These are phyloP conservation scores for Sclerurus mexicanus DNA, from an alignment of 2,113 vertebrate species.

Conservation along the genomic window DNA sequence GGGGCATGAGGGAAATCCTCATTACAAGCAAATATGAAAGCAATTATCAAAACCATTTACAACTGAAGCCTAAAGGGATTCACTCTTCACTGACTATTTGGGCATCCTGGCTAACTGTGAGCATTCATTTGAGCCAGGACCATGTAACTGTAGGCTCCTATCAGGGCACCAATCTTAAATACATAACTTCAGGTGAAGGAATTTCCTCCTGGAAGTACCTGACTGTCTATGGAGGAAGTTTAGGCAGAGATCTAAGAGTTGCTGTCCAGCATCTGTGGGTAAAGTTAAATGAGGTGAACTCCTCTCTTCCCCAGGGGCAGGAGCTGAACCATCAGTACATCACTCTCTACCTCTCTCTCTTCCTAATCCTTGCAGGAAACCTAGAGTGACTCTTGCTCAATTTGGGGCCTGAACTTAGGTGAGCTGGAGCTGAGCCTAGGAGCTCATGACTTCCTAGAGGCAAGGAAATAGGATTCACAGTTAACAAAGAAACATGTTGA, in stretches of 20 bases:
- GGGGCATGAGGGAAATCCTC: not conserved
- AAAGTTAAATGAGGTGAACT: not conserved
- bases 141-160: not conserved
- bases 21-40: not conserved
- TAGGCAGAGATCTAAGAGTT: not conserved
- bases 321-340: not conserved
- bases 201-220: not conserved
- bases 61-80: not conserved
- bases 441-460: not conserved
- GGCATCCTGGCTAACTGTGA: not conserved
- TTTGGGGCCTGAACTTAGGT: not conserved
- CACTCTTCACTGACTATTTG: not conserved
- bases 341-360: not conserved
- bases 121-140: not conserved
- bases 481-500: not conserved
- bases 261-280: not conserved
- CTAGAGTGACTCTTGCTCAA: accelerated
- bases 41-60: not conserved
- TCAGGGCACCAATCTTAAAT: not conserved
- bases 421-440: not conserved
- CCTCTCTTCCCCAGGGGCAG: not conserved
- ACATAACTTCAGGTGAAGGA: not conserved
- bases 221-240: not conserved
- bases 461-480: not conserved
- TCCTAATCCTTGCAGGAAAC: not conserved